A percentile compares a stretch with the other conserved stretches of the same genome.
Evolutionary conservation across 2,797 vertebrate genomes (phyloP).

Genomic region (Lepus oiostolus): DNA sequence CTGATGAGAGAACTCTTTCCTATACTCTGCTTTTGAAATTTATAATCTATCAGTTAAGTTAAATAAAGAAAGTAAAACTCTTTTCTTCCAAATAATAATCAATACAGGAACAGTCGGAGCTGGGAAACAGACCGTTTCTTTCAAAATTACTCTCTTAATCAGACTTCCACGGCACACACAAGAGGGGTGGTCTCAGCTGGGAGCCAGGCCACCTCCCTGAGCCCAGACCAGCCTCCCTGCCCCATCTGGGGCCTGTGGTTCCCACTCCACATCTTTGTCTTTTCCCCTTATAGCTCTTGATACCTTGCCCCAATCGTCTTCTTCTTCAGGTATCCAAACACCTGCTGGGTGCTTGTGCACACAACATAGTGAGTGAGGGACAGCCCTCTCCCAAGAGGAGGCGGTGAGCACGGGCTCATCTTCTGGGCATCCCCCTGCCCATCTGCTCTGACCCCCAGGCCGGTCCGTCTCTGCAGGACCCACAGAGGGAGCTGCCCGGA

Average conservation of each 20-base stretch:
- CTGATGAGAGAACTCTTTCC: conserved; percentile 17
- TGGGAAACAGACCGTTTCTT: accelerated
- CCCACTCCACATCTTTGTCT: too few species aligned
- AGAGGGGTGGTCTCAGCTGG: neutral
- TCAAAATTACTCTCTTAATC: neutral
- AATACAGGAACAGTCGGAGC: neutral
- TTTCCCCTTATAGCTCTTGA: too few species aligned
- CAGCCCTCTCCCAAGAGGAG: too few species aligned
- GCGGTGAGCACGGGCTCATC: accelerated
- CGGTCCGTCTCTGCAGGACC: neutral
- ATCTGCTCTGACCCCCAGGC: neutral
- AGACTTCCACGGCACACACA: too few species aligned
- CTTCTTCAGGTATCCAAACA: too few species aligned
- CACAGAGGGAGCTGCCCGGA: neutral
- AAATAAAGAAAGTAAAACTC: neutral
- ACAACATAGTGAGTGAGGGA: too few species aligned
- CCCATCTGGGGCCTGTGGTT: too few species aligned
- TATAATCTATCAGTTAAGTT: conserved; percentile 16
- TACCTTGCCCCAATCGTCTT: too few species aligned
- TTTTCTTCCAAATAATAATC: neutral
- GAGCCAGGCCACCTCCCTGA: too few species aligned
- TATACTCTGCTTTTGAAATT: conserved; percentile 50
- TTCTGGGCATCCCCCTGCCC: neutral
- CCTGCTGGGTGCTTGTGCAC: too few species aligned
- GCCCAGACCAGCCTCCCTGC: too few species aligned